Base-by-base conservation (phyloP, 2,797 vertebrate genomes). In the Melopsittacus undulatus region DNA sequence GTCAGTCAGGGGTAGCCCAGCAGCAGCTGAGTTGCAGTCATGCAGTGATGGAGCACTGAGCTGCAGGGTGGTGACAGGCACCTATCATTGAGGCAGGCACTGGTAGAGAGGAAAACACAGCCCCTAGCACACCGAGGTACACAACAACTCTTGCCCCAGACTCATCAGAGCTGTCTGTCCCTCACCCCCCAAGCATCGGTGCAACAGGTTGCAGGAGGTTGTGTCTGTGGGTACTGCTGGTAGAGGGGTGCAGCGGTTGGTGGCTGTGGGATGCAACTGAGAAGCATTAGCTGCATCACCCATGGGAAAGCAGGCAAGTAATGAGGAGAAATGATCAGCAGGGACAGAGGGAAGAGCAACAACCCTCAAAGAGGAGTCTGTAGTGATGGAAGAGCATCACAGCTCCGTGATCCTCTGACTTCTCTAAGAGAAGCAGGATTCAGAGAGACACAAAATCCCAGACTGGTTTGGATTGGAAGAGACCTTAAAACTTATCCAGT, bases 71-170 rank as follows among this genome's bases (percentile, higher is more conserved):
- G 27, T 29, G 51, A 13, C 34, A 34, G 49, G 18, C 4, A 1
- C 52, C 29, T 78, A 36, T 17, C n/a, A 29, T 0, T 1, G 2
- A 14, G 49, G 8, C 29, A 5, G 48, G 36, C 2, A 20, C 46
- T 67, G 79, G 38, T 62, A 59, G 48, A 16, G 0, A 26, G 48
- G 16, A 32, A 32, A 11, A 34, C 21, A 52, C 63, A 63, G 43
- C 22, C 34, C 32, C 32, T 45, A 36, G 51, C 45, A 19, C 32
- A 8, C 22, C 30, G 10, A 26, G 21, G 2, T 11, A 67, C 40
- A 70, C 40, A 54, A 22, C 34, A 48, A 7, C 27, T 2, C 51
- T 17, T 1, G 0, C 16, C 29, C 27, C 43, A n/a, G 61, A 30
- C 6, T 26, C 3, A 1, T 2, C 32, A 11, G 51, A 87, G 51